Evolutionary conservation across 2,113 vertebrate genomes (phyloP).

Genomic region (Pollachius pollachius): DNA sequence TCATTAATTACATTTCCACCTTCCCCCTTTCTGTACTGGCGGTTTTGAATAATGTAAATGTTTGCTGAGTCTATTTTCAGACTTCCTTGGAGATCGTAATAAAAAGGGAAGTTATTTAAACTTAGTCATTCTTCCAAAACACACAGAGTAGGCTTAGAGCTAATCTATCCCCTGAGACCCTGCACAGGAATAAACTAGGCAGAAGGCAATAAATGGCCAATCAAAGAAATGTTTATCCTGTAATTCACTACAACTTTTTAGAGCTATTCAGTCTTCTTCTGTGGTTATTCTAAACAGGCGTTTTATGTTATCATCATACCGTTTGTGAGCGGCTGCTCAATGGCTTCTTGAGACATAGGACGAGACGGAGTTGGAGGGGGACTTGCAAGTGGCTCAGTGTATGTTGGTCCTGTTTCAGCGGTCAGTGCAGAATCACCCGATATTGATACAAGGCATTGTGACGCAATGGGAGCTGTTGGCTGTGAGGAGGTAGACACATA

Average conservation of each 20-base stretch:
- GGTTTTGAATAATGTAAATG: conserved; percentile 46
- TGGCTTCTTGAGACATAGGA: conserved; percentile 34
- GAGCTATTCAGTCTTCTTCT: not conserved
- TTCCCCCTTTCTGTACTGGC: conserved; percentile 36
- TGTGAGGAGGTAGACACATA: conserved; percentile 30
- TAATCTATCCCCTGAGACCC: not conserved
- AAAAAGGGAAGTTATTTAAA: conserved; percentile 42
- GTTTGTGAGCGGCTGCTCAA: conserved; percentile 35
- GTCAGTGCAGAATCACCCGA: not conserved
- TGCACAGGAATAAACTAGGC: not conserved
- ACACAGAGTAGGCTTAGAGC: not conserved
- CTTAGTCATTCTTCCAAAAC: conserved; percentile 30
- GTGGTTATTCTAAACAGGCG: not conserved
- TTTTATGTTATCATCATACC: conserved; percentile 47
- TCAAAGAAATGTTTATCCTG: not conserved
- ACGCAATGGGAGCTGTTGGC: conserved; percentile 29
- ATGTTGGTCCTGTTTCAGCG: conserved; percentile 17
- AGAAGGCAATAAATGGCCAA: not conserved
- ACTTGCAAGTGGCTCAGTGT: not conserved
- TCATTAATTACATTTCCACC: conserved; percentile 13
- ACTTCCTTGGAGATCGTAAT: conserved; percentile 35
- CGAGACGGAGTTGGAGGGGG: conserved; percentile 13
- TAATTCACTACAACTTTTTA: not conserved
- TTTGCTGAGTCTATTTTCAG: conserved; percentile 45
- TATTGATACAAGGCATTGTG: conserved; percentile 25